Evolutionary conservation across 2,113 vertebrate genomes (phyloP).

Genomic region (Siphamia tubifer): DNA sequence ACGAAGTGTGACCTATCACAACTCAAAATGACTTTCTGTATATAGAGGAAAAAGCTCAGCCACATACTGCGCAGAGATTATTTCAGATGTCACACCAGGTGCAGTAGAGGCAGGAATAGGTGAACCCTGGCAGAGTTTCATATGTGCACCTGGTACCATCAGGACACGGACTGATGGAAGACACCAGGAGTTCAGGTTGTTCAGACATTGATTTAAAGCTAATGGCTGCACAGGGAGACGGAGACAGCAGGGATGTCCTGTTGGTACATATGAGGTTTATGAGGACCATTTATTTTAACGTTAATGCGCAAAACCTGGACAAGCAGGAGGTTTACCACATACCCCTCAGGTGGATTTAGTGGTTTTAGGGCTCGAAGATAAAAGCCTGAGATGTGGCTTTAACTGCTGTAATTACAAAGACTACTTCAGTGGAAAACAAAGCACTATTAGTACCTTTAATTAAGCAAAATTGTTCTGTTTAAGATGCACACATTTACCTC

Average conservation of each 20-base stretch:
- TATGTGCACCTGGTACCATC: neutral
- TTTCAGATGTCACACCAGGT: neutral
- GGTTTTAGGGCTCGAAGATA: no score
- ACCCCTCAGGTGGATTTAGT: no score
- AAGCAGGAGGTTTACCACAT: no score
- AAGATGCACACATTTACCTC: no score
- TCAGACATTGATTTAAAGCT: slow-evolving; percentile 5
- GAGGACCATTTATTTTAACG: neutral
- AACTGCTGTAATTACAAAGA: no score
- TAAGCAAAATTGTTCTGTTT: no score
- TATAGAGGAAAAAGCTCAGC: neutral
- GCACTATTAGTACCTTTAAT: no score
- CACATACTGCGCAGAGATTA: neutral
- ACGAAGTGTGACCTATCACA: no score
- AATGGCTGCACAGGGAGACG: neutral
- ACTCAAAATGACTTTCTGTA: no score
- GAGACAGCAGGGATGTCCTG: neutral
- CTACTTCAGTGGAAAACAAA: no score
- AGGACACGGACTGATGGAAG: neutral
- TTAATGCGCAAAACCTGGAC: no score
- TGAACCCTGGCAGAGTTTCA: neutral
- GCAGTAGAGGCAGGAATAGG: neutral
- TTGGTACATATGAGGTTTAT: neutral
- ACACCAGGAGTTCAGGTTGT: neutral
- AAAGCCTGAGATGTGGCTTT: no score